Evolutionary conservation across 2,113 vertebrate genomes (phyloP), one percentile per base, ranked within the genome.

Genomic region (Seriola dumerili): DNA sequence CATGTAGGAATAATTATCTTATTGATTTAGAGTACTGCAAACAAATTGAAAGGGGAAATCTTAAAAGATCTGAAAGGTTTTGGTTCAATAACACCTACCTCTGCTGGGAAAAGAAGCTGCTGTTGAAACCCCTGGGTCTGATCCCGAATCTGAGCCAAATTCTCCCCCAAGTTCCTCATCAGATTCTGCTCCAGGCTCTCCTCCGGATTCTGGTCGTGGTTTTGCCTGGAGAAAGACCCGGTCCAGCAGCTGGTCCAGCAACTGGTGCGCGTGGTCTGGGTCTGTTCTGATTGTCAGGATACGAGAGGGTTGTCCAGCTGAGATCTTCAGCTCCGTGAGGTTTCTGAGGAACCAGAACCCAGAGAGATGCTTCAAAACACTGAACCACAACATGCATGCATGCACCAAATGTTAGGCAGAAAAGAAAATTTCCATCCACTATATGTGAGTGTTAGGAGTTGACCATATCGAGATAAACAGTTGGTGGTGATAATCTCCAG

Each of bases 171-270:
- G 4, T 58, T 77, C 40, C 12, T 4, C 32, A 54, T 0, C 36
- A 12, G 1, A 0, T 0, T 71, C 58, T 8, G 17, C 36, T 12
- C 16, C 0, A 0, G 23, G 34, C 68, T 40, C 32, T 40, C 7
- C 61, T 29, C 2, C 73, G n/a, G 61, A 1, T 44, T n/a, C 44
- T 7, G 21, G 3, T 32, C 0, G 19, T 0, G 7, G 4, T 14
- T 86, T 52, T n/a, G 1, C 23, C 17, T 57, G 66, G 19, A 85
- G 46, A 38, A 85, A 13, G 16, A 81, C 13, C 34, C 40, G 34
- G 63, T 81, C 63, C 80, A 91, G 62, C 19, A 91, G 57, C 0
- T 29, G 77, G 71, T 87, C 89, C 67, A 91, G 34, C 36, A 91
- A n/a, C 29, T 76, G 21, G 0, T 40, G 5, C 0, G 68, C 61